These are phyloP conservation scores for Uropsilus gracilis DNA, from an alignment of 2,113 vertebrate species.

Conservation along the genomic window DNA sequence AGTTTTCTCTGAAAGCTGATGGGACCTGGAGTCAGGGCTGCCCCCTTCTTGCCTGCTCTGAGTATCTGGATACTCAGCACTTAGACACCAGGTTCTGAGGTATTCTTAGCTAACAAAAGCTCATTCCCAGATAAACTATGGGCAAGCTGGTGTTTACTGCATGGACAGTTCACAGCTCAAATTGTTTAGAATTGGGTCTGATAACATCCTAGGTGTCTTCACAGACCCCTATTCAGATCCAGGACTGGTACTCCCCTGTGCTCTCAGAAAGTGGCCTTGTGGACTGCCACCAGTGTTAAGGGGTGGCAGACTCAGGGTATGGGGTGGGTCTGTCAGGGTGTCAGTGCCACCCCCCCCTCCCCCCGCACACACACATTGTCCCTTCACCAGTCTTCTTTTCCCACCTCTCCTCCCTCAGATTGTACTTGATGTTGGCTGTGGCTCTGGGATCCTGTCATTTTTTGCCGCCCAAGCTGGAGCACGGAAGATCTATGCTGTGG, in stretches of 20 bases:
- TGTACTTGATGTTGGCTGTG: constrained; percentile 96
- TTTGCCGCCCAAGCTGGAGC: constrained; percentile 97
- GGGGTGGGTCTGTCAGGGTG: background rate
- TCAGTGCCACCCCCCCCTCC: no score
- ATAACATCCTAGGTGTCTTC: background rate
- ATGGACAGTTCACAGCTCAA: background rate
- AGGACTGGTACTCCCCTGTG: background rate
- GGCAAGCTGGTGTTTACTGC: background rate
- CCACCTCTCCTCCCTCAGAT: constrained; percentile 85
- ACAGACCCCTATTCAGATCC: background rate
- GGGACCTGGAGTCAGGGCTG: background rate
- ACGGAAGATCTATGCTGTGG: constrained; percentile 96
- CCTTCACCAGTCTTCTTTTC: no score
- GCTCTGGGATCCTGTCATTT: constrained; percentile 97
- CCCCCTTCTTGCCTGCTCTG: background rate
- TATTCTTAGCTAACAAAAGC: background rate
- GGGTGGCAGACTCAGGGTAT: background rate
- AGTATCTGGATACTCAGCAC: background rate
- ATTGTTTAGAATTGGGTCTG: background rate
- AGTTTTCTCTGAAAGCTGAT: no score
- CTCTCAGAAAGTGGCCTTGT: background rate
- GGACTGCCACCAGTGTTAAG: background rate
- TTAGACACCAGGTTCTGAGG: background rate
- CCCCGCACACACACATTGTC: background rate
- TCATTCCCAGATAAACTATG: background rate